Evolutionary conservation across 2,888 invertebrate genomes (phyloP).

Genomic region (Xanthia icteritia): DNA sequence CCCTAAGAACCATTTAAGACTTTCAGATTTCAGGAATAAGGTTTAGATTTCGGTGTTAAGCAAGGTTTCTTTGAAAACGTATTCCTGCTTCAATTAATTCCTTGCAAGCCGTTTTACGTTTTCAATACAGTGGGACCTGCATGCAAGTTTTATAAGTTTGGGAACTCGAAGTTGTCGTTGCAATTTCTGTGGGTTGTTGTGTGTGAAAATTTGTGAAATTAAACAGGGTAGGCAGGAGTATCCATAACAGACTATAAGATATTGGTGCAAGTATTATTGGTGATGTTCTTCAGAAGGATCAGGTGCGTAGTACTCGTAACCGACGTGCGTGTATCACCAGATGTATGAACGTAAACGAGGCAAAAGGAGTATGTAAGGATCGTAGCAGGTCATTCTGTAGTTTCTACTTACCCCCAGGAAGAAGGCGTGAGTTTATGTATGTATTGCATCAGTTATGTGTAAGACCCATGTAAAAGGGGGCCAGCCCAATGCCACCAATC

Average conservation of each 20-base stretch:
- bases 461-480: too few species aligned
- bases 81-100: slow-evolving; percentile 79
- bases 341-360: too few species aligned
- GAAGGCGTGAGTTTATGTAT: too few species aligned
- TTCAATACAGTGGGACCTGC: slow-evolving; percentile 75
- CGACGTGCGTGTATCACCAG: too few species aligned
- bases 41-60: slow-evolving; percentile 12
- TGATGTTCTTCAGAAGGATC: too few species aligned
- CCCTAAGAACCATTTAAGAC: neutral
- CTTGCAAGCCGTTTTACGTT: slow-evolving; percentile 71
- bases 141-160: slow-evolving; percentile 74
- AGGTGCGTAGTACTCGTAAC: too few species aligned
- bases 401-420: too few species aligned
- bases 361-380: too few species aligned
- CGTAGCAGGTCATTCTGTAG: too few species aligned
- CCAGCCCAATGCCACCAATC: too few species aligned
- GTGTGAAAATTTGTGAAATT: slow-evolving; percentile 17
- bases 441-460: too few species aligned
- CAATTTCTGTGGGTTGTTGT: slow-evolving; percentile 18
- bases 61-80: slow-evolving; percentile 62
- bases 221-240: neutral
- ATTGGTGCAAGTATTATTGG: too few species aligned
- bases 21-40: slow-evolving; percentile 3
- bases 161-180: slow-evolving; percentile 39
- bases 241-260: neutral